A percentile compares a stretch with the other conserved stretches of the same genome.
These are phyloP conservation scores for Stichopus chloronotus DNA, from an alignment of 35 echinoderm and acorn worm species.

Conservation along the genomic window DNA sequence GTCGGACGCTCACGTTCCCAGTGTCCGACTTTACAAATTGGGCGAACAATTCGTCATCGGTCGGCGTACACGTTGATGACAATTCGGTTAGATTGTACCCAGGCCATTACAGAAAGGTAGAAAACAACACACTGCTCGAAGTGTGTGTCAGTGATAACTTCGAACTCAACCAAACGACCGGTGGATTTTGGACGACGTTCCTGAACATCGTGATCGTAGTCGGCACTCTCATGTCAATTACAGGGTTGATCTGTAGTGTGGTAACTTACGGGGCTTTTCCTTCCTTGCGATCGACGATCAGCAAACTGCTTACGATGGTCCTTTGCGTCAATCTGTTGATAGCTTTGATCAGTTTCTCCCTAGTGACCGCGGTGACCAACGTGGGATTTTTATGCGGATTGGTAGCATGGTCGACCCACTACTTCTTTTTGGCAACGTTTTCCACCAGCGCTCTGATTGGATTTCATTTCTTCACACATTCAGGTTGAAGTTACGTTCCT, in stretches of 20 bases:
- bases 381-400: not conserved
- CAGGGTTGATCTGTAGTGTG: not conserved
- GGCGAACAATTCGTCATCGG: not conserved
- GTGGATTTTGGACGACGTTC: not conserved
- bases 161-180: not conserved
- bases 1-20: not conserved
- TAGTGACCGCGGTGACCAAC: not conserved
- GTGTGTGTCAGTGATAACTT: not conserved
- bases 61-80: not conserved
- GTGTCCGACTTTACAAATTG: not conserved
- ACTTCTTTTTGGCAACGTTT: conserved; percentile 28
- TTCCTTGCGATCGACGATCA: not conserved
- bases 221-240: not conserved
- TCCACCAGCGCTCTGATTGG: conserved; percentile 31
- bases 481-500: conserved; percentile 1
- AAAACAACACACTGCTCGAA: not conserved
- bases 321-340: conserved; percentile 17
- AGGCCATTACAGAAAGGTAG: not conserved
- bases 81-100: not conserved
- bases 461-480: conserved; percentile 24
- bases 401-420: conserved; percentile 29
- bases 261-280: conserved; percentile 11
- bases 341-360: not conserved
- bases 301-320: conserved; percentile 30
- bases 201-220: not conserved